Evolutionary conservation across 35 echinoderm and acorn worm genomes (phyloP).

Genomic region (Anneissia japonica): DNA sequence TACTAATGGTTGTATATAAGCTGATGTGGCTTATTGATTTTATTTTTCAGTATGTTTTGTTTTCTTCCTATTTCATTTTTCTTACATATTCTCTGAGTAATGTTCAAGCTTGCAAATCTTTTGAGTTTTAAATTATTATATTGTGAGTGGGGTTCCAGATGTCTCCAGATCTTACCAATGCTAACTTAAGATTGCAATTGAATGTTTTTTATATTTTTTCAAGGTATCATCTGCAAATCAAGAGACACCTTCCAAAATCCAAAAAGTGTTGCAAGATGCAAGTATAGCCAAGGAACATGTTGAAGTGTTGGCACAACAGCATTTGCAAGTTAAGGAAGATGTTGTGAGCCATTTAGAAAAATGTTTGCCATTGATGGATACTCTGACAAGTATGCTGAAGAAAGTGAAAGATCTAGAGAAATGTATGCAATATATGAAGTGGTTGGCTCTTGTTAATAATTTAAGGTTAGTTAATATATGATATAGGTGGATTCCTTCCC

Average conservation of each 20-base stretch:
- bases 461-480: too few relatives aligned
- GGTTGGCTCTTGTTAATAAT: constrained; percentile 77
- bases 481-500: too few relatives aligned
- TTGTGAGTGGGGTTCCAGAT: too few relatives aligned
- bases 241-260: constrained; percentile 45
- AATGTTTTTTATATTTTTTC: neutral
- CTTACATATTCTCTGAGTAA: too few relatives aligned
- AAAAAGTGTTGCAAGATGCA: constrained; percentile 43
- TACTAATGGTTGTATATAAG: too few relatives aligned
- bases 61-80: too few relatives aligned
- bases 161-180: too few relatives aligned
- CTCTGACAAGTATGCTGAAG: constrained; percentile 39
- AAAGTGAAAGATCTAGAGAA: constrained; percentile 84
- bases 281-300: constrained; percentile 22
- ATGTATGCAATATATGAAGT: constrained; percentile 94
- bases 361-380: constrained; percentile 63
- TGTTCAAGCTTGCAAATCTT: too few relatives aligned
- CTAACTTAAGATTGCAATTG: too few relatives aligned
- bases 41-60: too few relatives aligned
- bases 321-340: neutral
- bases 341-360: constrained; percentile 28
- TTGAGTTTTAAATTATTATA: too few relatives aligned
- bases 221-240: constrained; percentile 48
- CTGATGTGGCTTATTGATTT: too few relatives aligned
- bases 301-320: neutral